Evolutionary conservation across 2,113 vertebrate species (phyloP), one percentile per base, ranked within the genome.

Genomic region (Tretioscincus oriximinensis): DNA sequence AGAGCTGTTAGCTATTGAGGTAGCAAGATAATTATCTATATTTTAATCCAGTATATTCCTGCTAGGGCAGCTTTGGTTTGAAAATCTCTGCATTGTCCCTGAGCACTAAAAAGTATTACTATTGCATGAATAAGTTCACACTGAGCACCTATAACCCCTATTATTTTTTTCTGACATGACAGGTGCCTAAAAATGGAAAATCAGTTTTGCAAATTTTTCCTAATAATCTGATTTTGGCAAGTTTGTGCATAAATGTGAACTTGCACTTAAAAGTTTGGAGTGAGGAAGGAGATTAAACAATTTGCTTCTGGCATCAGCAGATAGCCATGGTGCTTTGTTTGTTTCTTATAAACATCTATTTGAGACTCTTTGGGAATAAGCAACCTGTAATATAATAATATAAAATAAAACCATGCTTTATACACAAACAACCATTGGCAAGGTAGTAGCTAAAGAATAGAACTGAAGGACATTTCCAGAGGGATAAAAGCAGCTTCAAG

Each of bases 191-290:
- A 66, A 0, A 63, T 28, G 21, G 22, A 78, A 81, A 64, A 58
- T 35, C 28, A 31, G 60, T 45, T 81, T 86, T 76, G 28, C n/a
- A 47, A 22, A 3, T 1, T 85, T 82, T 84, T 41, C 21, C 45
- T 21, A 26, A 79, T 75, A 67, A 51, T 6, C 51, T 24, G 63
- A 29, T 18, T 24, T 58, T 68, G 65, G 65, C 18, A 77, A 51
- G 29, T 67, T 11, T 67, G 49, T 49, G 20, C n/a, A 24, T 67
- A 77, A n/a, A 20, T n/a, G 3, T 58, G 9, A 45, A 3, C 21
- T 5, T 49, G 22, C 16, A 41, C 47, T 76, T 76, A 8, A 12
- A 18, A 21, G 21, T 21, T 26, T 1, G 67, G 14, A 18, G 54
- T n/a, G 22, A 22, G 1, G 75, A 35, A 41, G 79, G 24, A 26